Evolutionary conservation across 2,888 invertebrate genomes (phyloP).

Genomic region (Tachina grossa): DNA sequence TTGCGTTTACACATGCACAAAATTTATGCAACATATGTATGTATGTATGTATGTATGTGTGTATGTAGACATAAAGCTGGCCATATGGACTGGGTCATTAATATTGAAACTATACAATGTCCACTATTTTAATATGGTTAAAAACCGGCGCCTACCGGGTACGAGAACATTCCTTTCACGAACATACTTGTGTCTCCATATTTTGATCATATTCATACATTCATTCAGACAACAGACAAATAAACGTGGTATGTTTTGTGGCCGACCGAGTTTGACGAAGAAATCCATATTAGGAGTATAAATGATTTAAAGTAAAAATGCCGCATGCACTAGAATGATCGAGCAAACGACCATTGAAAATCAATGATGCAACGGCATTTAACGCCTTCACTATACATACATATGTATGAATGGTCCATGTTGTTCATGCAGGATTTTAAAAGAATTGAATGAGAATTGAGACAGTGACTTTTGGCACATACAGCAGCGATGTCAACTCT

Average conservation of each 20-base stretch:
- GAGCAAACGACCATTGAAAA: conserved; percentile 46
- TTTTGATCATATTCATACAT: conserved; percentile 52
- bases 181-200: conserved; percentile 33
- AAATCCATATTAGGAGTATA: conserved; percentile 79
- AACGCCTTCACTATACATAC: conserved; percentile 52
- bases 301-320: conserved; percentile 78
- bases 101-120: conserved; percentile 61
- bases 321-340: conserved; percentile 72
- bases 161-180: conserved; percentile 41
- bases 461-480: background rate
- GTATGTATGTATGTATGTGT: background rate
- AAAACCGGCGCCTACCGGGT: conserved; percentile 75
- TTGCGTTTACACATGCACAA: conserved; percentile 47
- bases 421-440: conserved; percentile 32
- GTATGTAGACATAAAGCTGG: background rate
- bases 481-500: no score
- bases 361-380: conserved; percentile 66
- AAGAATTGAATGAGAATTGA: conserved; percentile 3
- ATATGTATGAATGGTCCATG: conserved; percentile 44
- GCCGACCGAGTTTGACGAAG: conserved; percentile 51
- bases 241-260: conserved; percentile 3
- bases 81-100: conserved; percentile 75
- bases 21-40: conserved; percentile 4
- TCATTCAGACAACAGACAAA: conserved; percentile 37
- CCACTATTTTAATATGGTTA: conserved; percentile 74